These are phyloP conservation scores for Muntiacus muntjak DNA, from an alignment of 2,113 vertebrate genomes.

Conservation along the genomic window DNA sequence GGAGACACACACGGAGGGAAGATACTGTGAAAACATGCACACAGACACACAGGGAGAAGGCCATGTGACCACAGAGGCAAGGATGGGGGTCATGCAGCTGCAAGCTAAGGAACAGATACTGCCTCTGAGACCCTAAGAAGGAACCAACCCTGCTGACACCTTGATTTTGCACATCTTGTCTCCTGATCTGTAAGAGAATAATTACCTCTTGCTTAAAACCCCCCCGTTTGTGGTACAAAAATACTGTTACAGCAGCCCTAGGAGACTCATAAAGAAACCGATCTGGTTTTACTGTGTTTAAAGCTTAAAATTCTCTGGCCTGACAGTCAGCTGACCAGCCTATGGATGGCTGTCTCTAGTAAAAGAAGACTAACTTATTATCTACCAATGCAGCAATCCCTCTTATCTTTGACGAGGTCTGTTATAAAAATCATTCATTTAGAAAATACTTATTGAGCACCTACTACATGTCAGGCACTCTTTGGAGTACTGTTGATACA, in stretches of 20 bases:
- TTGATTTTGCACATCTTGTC: background rate
- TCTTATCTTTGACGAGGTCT: background rate
- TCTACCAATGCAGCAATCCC: background rate
- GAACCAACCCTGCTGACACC: background rate
- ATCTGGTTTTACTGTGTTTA: background rate
- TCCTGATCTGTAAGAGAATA: background rate
- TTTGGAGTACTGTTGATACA: background rate
- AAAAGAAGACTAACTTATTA: background rate
- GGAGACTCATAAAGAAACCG: background rate
- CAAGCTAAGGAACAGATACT: background rate
- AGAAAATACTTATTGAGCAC: background rate
- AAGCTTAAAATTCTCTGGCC: background rate
- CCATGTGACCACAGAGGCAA: background rate
- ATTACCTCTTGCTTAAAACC: background rate
- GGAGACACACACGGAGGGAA: background rate
- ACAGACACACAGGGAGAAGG: background rate
- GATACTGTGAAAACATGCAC: background rate
- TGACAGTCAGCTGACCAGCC: too few relatives aligned
- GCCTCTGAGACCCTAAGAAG: background rate
- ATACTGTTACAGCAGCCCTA: background rate
- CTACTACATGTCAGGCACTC: background rate
- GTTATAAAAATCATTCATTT: background rate
- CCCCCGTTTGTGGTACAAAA: background rate
- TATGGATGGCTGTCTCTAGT: background rate
- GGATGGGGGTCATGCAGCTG: background rate